Evolutionary conservation across 2,888 invertebrate genomes (phyloP), one percentile per base, ranked within the genome.

Genomic region (Cantharis nigra): DNA sequence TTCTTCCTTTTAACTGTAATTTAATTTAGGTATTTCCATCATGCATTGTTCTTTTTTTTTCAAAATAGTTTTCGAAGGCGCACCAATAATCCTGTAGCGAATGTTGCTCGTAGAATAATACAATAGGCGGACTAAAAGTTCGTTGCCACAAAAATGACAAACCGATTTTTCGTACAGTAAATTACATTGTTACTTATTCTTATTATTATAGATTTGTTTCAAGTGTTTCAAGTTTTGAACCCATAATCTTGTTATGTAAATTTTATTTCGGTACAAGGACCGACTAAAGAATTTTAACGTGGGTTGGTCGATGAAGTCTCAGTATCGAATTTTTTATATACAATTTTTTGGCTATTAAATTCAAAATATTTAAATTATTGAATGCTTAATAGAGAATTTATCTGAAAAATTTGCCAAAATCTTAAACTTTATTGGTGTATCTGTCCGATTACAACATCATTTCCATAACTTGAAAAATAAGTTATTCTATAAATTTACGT

Each of bases 191-290:
- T 20, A 23, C 65, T 67, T 64, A 64, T 23, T 20, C 20, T 67
- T 26, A 67, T 23, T 67, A 23, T 18, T 20, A 23, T 23, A 67
- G 65, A 67, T 67, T 26, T 67, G 23, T 67, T 67, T 67, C 23
- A 26, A 67, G 26, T 67, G 65, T 23, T 67, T 67, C 65, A 67
- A 67, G 65, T 67, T 67, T 67, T 67, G 23, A 67, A 63, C 71
- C 72, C 69, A 30, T 72, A 30, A 74, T 74, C 77, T 77, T 64
- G 77, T 77, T 77, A 77, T 77, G 77, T 71, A 70, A 77, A 77
- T 77, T 77, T 71, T 63, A 49, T 63, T 49, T 64, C 74, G 62
- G 77, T 77, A 71, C 77, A 77, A 77, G 69, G 74, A 77, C 77
- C 76, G 67, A 64, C 16, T 49, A 64, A 73, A 77, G 74, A 77